These are phyloP conservation scores for Druceiella hillmani DNA, from an alignment of 2,888 invertebrate genomes.

Conservation along the genomic window DNA sequence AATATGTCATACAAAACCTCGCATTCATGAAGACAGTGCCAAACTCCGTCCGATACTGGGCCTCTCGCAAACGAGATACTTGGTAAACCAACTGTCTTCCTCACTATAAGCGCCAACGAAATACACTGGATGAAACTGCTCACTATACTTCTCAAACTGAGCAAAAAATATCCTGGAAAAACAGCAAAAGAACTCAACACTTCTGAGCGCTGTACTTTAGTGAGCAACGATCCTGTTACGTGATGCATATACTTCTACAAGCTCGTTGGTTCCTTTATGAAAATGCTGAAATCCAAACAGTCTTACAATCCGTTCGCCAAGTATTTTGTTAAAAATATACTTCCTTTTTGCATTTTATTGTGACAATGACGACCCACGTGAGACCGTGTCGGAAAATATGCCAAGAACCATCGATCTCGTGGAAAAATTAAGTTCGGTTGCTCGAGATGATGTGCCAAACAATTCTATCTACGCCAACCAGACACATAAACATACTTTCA, in stretches of 20 bases:
- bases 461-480: slow-evolving; percentile 28
- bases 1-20: slow-evolving; percentile 27
- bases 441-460: slow-evolving; percentile 26
- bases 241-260: slow-evolving; percentile 30
- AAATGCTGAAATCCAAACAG: slow-evolving; percentile 26
- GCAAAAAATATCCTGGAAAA: slow-evolving; percentile 25
- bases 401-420: slow-evolving; percentile 29
- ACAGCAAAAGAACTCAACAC: slow-evolving; percentile 22
- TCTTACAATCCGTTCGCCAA: slow-evolving; percentile 28
- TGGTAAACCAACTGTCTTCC: slow-evolving; percentile 30
- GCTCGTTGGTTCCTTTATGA: slow-evolving; percentile 27
- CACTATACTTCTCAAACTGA: slow-evolving; percentile 29
- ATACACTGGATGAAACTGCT: slow-evolving; percentile 30
- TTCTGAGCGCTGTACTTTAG: slow-evolving; percentile 23
- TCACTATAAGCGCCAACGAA: slow-evolving; percentile 34
- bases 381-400: slow-evolving; percentile 29
- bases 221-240: slow-evolving; percentile 29
- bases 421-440: slow-evolving; percentile 29
- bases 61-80: slow-evolving; percentile 30
- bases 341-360: slow-evolving; percentile 31
- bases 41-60: slow-evolving; percentile 34
- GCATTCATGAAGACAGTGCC: slow-evolving; percentile 31
- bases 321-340: slow-evolving; percentile 28
- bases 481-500: slow-evolving; percentile 28
- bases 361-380: slow-evolving; percentile 32